Evolutionary conservation across 2,113 vertebrate genomes (phyloP), one percentile per base, ranked within the genome.

Genomic region (Zosterops japonicus): DNA sequence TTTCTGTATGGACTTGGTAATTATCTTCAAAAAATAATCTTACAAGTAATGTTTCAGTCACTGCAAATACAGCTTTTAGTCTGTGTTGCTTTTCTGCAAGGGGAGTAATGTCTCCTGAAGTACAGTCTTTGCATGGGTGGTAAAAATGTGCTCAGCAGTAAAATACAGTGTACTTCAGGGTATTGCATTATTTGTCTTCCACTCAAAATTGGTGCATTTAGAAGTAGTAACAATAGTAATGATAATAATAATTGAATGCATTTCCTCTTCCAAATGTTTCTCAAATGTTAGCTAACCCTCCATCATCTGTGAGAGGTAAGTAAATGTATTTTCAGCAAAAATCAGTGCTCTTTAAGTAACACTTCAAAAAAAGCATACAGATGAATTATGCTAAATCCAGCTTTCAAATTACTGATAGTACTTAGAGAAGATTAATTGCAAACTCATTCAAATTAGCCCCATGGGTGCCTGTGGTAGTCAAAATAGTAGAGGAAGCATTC

Each of bases 221-320:
- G 61, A 49, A 86, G 12, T 81, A 85, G 71, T 70, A 84, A 39
- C 39, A 78, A 52, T 75, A 84, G n/a, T 72, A 74, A 28, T 61
- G 78, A 42, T 65, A 76, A 70, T 80, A 86, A 72, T 85, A 80
- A 88, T 67, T 52, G 22, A 92, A 80, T 84, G 24, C 52, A 49
- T 93, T 95, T 96, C 79, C 71, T 97, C 79, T 94, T 90, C 60
- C 72, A 81, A 96, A 85, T 90, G 27, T 90, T 95, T 86, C 42
- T 91, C 60, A 95, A 90, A 80, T 81, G 88, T 93, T 94, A 95
- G 77, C 77, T 81, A 94, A 93, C 12, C 31, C 64, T 90, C n/a
- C 28, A 28, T 80, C 90, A 77, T 67, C 75, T 91, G 5, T 85
- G 64, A 94, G 92, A 96, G 79, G 93, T 96, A 89, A 92, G 90